Evolutionary conservation across 2,888 invertebrate species (phyloP).

Genomic region (Latrodectus hesperus): DNA sequence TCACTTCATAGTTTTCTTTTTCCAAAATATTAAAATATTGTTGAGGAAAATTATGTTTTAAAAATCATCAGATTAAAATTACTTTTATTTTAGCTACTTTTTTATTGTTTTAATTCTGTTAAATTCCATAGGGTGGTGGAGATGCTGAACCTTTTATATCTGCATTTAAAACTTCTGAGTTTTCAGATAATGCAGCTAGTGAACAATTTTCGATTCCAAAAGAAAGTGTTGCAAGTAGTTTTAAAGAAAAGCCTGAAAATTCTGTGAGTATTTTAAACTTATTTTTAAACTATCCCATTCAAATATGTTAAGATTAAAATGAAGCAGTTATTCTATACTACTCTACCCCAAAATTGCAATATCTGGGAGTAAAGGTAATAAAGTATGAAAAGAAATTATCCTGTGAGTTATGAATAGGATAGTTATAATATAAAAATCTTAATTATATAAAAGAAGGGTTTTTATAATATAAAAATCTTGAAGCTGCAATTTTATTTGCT

Average conservation of each 20-base stretch:
- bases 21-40: too few relatives aligned
- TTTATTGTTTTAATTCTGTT: not conserved
- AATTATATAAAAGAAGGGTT: too few relatives aligned
- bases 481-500: too few relatives aligned
- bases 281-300: not conserved
- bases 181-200: conserved; percentile 3
- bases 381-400: not conserved
- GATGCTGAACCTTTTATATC: conserved; percentile 23
- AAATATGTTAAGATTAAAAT: not conserved
- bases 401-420: too few relatives aligned
- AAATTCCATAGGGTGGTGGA: conserved; percentile 10
- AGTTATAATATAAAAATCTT: too few relatives aligned
- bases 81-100: too few relatives aligned
- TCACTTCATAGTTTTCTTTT: too few relatives aligned
- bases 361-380: not conserved
- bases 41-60: too few relatives aligned
- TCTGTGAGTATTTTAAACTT: conserved; percentile 17
- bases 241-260: not conserved
- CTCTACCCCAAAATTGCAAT: not conserved
- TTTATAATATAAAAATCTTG: too few relatives aligned
- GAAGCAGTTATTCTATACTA: not conserved
- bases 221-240: not conserved
- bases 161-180: conserved; percentile 1
- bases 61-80: too few relatives aligned
- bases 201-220: conserved; percentile 4